phyloP scores from a whole-genome alignment of 2,113 vertebrate genomes.

The Leucopsar rothschildi region DNA sequence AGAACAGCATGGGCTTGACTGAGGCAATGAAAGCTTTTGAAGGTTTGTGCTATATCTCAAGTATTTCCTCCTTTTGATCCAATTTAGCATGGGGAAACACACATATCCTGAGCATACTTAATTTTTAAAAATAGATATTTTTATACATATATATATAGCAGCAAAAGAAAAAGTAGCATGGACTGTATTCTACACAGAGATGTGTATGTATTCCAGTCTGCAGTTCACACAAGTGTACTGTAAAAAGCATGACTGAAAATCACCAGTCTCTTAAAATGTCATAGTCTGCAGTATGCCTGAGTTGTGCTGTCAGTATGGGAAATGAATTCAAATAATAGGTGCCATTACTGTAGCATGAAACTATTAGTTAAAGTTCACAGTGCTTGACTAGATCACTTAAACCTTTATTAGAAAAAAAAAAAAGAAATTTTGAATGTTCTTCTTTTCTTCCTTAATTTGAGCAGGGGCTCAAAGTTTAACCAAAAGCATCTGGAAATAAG shows the following conservation, averaged over 20 bases:
- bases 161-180: neutral
- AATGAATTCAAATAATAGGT: slow-evolving; percentile 57
- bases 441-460: slow-evolving; percentile 21
- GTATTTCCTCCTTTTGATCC: neutral
- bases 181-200: neutral
- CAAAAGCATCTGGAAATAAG: slow-evolving; percentile 1
- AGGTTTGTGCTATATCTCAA: neutral
- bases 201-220: neutral
- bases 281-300: slow-evolving; percentile 24
- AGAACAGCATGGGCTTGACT: neutral
- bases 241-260: slow-evolving; percentile 40
- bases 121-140: neutral
- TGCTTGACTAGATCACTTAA: slow-evolving; percentile 49
- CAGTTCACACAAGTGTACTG: neutral
- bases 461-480: slow-evolving; percentile 2
- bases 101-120: neutral
- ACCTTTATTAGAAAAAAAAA: slow-evolving; percentile 14
- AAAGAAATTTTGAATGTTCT: neutral
- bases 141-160: neutral
- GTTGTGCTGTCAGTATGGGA: slow-evolving; percentile 32
- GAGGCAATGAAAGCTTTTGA: neutral
- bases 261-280: slow-evolving; percentile 49
- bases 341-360: slow-evolving; percentile 51
- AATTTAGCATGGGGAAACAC: neutral
- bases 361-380: slow-evolving; percentile 62